These are phyloP conservation scores for Megaceryle maxima DNA, from an alignment of 2,113 vertebrate species.

Conservation along the genomic window DNA sequence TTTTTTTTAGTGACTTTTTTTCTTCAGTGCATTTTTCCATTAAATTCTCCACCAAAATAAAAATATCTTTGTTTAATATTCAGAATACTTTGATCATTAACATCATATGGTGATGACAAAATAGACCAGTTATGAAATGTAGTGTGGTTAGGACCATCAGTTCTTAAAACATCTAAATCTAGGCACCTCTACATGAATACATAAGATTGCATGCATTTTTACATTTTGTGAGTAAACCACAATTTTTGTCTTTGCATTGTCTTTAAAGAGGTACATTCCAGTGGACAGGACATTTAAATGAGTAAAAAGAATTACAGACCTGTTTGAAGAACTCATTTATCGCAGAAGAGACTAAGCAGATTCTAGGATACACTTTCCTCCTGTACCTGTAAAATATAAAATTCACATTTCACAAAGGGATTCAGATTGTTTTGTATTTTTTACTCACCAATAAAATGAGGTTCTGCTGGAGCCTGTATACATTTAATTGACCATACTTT, in stretches of 20 bases:
- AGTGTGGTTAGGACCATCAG: background rate
- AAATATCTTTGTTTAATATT: background rate
- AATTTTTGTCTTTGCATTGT: background rate
- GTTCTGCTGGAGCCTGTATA: background rate
- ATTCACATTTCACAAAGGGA: background rate
- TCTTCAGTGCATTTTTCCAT: background rate
- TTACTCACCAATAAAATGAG: background rate
- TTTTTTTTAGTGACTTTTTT: background rate
- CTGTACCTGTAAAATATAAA: background rate
- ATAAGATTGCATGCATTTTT: background rate
- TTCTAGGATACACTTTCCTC: background rate
- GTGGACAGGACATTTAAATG: background rate
- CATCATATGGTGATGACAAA: background rate
- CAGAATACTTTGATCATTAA: background rate
- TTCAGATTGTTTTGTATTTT: background rate
- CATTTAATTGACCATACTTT: background rate
- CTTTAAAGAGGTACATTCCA: accelerated
- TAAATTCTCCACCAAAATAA: background rate
- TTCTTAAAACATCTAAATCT: background rate
- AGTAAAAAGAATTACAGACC: background rate
- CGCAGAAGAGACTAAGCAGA: background rate
- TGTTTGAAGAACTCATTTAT: background rate
- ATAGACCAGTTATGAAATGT: background rate
- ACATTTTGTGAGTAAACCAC: background rate
- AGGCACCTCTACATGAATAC: accelerated